Evolutionary conservation across 1,140 invertebrate species (phyloP).

Genomic region (Eupristina koningsbergeri): DNA sequence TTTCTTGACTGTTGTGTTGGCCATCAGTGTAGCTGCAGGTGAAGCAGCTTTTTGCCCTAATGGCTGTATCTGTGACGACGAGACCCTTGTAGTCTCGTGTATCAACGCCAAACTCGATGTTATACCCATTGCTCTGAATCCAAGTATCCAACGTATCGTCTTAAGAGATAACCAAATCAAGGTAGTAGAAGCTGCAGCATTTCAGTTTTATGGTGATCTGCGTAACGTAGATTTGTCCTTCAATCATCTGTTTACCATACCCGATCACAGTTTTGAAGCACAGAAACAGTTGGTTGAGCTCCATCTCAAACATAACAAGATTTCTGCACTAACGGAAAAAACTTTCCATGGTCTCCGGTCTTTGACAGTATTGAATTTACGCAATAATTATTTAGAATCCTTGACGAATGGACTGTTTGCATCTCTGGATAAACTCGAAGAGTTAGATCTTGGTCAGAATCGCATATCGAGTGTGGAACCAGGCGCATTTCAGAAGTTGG

Average conservation of each 20-base stretch:
- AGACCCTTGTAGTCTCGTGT: slow-evolving; percentile 89
- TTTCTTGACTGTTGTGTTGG: slow-evolving; percentile 63
- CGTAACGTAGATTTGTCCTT: slow-evolving; percentile 87
- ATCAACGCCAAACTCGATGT: slow-evolving; percentile 88
- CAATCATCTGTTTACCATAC: slow-evolving; percentile 87
- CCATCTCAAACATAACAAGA: slow-evolving; percentile 88
- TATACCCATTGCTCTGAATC: slow-evolving; percentile 92
- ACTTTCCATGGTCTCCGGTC: slow-evolving; percentile 86
- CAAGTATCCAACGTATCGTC: slow-evolving; percentile 86
- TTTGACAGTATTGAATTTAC: slow-evolving; percentile 84
- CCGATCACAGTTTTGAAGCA: slow-evolving; percentile 82
- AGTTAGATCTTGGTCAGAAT: slow-evolving; percentile 90
- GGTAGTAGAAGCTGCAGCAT: slow-evolving; percentile 85
- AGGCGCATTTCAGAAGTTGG: slow-evolving; percentile 84
- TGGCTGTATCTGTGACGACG: slow-evolving; percentile 89
- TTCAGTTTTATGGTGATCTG: slow-evolving; percentile 89
- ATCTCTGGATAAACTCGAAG: slow-evolving; percentile 83
- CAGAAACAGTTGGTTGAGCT: slow-evolving; percentile 87
- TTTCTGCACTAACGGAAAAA: slow-evolving; percentile 83
- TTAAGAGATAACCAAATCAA: slow-evolving; percentile 90
- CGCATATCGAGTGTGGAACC: slow-evolving; percentile 86
- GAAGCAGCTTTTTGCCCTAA: slow-evolving; percentile 79
- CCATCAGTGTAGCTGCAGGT: slow-evolving; percentile 61
- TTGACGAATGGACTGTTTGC: slow-evolving; percentile 84
- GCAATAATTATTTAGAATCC: slow-evolving; percentile 87